phyloP scores from a whole-genome alignment of 2,888 invertebrate species.

The Alcis repandata region DNA sequence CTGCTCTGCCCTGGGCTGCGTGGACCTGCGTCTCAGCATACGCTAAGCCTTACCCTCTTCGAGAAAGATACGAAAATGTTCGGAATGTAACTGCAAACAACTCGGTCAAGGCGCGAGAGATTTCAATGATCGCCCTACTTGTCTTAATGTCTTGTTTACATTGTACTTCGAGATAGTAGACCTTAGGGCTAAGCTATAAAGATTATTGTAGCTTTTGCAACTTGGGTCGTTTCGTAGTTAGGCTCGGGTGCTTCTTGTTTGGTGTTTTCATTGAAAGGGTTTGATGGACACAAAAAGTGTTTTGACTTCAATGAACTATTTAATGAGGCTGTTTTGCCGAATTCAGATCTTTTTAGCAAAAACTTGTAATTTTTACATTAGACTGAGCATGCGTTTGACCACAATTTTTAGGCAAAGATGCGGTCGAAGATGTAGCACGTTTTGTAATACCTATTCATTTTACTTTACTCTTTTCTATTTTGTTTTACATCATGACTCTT shows the following conservation, averaged over 20 bases:
- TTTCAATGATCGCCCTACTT: slow-evolving; percentile 30
- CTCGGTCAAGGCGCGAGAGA: slow-evolving; percentile 30
- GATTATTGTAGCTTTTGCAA: not conserved
- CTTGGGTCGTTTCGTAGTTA: not conserved
- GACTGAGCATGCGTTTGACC: too few species aligned
- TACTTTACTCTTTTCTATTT: too few species aligned
- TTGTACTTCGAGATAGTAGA: slow-evolving; percentile 10
- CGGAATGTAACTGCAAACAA: slow-evolving; percentile 20
- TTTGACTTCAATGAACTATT: not conserved
- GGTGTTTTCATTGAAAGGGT: slow-evolving; percentile 4
- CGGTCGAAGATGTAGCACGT: too few species aligned
- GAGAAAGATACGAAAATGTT: slow-evolving; percentile 1
- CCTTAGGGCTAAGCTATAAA: not conserved
- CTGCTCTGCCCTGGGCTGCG: too few species aligned
- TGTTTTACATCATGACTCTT: too few species aligned
- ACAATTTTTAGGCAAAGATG: too few species aligned
- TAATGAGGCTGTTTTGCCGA: not conserved
- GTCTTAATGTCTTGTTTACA: slow-evolving; percentile 7
- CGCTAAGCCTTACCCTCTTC: not conserved
- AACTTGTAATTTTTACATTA: too few species aligned
- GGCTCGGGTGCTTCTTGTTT: not conserved
- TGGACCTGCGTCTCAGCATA: too few species aligned
- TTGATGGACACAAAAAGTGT: slow-evolving; percentile 1
- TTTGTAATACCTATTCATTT: too few species aligned
- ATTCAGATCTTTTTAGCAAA: not conserved